These are phyloP conservation scores for Caenorhabditis inopinata DNA, from an alignment of 1,140 invertebrate species.

Conservation along the genomic window DNA sequence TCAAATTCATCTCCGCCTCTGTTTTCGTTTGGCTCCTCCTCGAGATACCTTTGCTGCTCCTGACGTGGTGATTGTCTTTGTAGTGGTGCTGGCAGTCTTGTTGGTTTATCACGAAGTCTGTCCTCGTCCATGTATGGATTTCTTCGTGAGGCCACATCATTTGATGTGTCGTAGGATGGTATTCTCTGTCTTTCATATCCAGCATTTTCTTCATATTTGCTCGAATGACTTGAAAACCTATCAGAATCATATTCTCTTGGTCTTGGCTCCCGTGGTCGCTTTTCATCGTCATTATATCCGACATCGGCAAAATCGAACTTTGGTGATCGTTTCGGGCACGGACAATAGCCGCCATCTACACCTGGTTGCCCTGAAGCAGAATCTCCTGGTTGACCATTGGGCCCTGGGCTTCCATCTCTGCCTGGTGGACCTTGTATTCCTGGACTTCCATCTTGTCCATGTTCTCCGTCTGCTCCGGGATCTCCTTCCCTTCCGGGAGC, in stretches of 20 bases:
- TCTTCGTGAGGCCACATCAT: not conserved
- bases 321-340: not conserved
- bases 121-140: not conserved
- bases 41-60: not conserved
- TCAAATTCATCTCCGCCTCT: not conserved
- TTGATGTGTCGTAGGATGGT: not conserved
- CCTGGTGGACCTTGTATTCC: conserved; percentile 22
- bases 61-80: not conserved
- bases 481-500: conserved; percentile 3
- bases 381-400: not conserved
- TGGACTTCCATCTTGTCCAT: conserved; percentile 18
- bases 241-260: not conserved
- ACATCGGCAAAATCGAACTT: conserved; percentile 3
- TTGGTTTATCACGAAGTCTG: not conserved
- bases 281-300: not conserved
- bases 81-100: not conserved
- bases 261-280: not conserved
- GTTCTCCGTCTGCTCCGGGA: conserved; percentile 16
- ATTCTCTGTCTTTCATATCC: not conserved
- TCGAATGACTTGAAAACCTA: not conserved
- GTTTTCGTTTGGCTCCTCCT: not conserved
- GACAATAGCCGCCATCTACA: not conserved
- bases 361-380: conserved; percentile 2
- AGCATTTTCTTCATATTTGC: not conserved
- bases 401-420: not conserved